These are phyloP conservation scores for Lissocephala sabroskyi DNA, from an alignment of 2,888 invertebrate species.

Conservation along the genomic window DNA sequence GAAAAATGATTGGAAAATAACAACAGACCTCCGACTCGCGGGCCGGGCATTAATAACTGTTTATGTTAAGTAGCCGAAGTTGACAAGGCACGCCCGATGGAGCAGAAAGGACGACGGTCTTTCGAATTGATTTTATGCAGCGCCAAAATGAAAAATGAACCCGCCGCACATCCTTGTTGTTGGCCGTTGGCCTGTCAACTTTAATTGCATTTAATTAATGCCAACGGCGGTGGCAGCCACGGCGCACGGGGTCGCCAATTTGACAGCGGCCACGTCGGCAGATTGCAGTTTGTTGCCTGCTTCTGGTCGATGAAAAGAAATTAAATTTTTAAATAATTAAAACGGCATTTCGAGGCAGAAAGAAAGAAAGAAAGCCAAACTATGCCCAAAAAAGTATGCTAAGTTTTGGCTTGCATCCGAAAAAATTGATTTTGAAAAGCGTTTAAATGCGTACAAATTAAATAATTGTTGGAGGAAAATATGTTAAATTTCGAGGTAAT, in stretches of 20 bases:
- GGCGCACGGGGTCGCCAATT: not conserved
- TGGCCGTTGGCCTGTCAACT: not conserved
- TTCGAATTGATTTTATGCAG: constrained; percentile 5
- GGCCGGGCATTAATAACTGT: constrained; percentile 22
- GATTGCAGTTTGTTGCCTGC: not conserved
- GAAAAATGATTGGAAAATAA: no score
- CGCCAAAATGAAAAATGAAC: constrained; percentile 8
- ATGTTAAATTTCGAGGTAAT: no score
- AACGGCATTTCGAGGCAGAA: constrained; percentile 6
- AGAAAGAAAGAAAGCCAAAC: not conserved
- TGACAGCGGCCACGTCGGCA: not conserved
- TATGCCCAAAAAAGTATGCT: no score
- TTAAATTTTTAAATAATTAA: constrained; percentile 1
- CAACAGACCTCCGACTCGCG: not conserved
- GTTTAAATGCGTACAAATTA: no score
- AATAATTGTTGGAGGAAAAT: no score
- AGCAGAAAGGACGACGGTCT: not conserved
- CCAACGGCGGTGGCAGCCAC: not conserved
- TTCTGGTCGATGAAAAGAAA: not conserved
- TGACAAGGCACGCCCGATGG: not conserved
- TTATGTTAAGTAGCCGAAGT: constrained; percentile 22
- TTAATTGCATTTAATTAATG: constrained; percentile 16
- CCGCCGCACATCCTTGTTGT: not conserved
- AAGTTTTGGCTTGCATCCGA: no score
- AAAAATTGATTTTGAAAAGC: no score